Evolutionary conservation across 2,888 invertebrate species (phyloP).

Genomic region (Drosophila parthenogenetica): DNA sequence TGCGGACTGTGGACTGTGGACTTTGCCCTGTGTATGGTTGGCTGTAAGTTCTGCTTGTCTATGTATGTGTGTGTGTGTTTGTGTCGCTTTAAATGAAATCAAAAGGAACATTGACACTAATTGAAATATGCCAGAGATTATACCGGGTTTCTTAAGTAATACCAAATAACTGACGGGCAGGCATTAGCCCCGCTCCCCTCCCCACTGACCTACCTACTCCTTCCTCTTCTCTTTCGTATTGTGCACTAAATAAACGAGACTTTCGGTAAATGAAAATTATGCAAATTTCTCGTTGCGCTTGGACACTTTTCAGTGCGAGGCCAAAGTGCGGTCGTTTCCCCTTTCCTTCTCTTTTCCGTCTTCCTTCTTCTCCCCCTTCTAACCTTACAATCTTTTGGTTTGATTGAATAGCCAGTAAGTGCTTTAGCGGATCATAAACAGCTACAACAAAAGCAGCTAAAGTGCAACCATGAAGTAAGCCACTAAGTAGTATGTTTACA

Average conservation of each 20-base stretch:
- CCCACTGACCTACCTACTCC: background rate
- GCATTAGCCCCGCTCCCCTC: background rate
- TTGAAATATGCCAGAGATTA: constrained; percentile 75
- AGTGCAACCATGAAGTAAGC: constrained; percentile 12
- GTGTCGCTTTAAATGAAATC: constrained; percentile 52
- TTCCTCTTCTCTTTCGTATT: background rate
- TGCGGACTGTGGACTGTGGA: constrained; percentile 22
- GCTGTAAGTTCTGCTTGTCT: constrained; percentile 17
- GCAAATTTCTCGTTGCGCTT: constrained; percentile 69
- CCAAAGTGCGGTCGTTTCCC: background rate
- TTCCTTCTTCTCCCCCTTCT: background rate
- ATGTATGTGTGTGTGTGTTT: background rate
- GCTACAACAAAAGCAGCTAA: constrained; percentile 19
- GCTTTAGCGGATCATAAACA: constrained; percentile 61
- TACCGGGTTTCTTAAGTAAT: constrained; percentile 53
- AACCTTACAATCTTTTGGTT: constrained; percentile 1
- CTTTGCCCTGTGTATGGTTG: constrained; percentile 5
- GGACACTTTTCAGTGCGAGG: constrained; percentile 59
- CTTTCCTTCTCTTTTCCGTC: background rate
- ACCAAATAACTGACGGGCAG: constrained; percentile 37
- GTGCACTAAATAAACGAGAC: background rate
- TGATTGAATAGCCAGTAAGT: constrained; percentile 74
- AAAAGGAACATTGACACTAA: constrained; percentile 72
- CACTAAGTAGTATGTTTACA: background rate
- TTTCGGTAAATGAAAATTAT: constrained; percentile 63